These are phyloP conservation scores for Doryteuthis pealeii DNA, from an alignment of 1,140 invertebrate species.

Conservation along the genomic window DNA sequence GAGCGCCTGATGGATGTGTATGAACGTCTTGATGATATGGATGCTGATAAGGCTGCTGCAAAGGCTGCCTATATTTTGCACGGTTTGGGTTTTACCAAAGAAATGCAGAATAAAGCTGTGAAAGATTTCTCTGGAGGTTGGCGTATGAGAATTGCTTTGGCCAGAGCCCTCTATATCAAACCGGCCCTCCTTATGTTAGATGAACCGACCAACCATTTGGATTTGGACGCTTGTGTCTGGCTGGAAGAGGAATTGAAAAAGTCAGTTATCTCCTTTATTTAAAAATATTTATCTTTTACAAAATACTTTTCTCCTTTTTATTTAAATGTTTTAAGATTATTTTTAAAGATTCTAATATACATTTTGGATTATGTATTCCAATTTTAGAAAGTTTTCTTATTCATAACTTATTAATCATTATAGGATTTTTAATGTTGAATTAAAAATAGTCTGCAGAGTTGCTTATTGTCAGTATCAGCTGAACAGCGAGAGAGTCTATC, in stretches of 20 bases:
- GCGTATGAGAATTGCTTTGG: slow-evolving; percentile 99
- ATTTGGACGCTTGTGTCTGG: slow-evolving; percentile 97
- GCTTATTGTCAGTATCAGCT: too few relatives aligned
- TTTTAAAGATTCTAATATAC: too few relatives aligned
- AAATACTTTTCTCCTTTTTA: not conserved
- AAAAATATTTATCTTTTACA: not conserved
- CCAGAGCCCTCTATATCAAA: slow-evolving; percentile 63
- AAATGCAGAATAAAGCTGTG: slow-evolving; percentile 79
- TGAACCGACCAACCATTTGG: slow-evolving; percentile 73
- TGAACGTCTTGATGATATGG: slow-evolving; percentile 94
- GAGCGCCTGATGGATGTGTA: slow-evolving; percentile 98
- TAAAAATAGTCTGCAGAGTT: too few relatives aligned
- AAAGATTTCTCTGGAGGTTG: slow-evolving; percentile 75
- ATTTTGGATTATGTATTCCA: too few relatives aligned
- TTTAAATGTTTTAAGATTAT: slow-evolving; percentile 1
- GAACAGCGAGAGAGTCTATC: too few relatives aligned
- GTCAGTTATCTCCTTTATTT: slow-evolving; percentile 61
- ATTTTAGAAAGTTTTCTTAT: too few relatives aligned
- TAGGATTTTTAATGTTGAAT: too few relatives aligned
- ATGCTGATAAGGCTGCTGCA: slow-evolving; percentile 91
- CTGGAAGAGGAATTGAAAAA: slow-evolving; percentile 95
- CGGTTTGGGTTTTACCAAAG: slow-evolving; percentile 93
- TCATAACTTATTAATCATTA: too few relatives aligned
- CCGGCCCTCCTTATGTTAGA: slow-evolving; percentile 62
- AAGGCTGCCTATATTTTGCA: slow-evolving; percentile 92